Conservation (phyloP, 2,797 vertebrate genomes). For the Betta splendens region DNA sequence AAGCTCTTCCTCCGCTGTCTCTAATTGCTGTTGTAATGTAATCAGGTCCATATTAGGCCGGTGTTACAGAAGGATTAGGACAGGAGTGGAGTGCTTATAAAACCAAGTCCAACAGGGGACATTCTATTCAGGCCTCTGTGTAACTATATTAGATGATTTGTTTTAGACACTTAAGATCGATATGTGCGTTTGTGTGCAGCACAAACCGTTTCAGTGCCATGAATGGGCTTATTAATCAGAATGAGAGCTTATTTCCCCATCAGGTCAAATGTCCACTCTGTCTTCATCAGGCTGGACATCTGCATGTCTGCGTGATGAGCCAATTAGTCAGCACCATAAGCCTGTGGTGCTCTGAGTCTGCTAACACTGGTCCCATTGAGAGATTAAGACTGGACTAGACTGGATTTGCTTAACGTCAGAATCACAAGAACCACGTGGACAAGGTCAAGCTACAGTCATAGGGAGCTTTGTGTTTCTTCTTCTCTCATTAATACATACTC, state of each 20-base stretch:
- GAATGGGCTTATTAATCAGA: neutral
- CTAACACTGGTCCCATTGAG: conserved; percentile 41
- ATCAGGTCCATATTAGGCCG: conserved; percentile 47
- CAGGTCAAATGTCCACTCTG: neutral
- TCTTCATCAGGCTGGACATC: conserved; percentile 7
- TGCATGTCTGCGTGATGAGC: conserved; percentile 21
- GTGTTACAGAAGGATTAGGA: conserved; percentile 39
- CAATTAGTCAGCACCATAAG: conserved; percentile 29
- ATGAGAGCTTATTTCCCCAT: conserved; percentile 5
- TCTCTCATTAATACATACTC: neutral
- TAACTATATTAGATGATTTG: conserved; percentile 17
- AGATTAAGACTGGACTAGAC: conserved; percentile 51
- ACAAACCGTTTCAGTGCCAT: conserved; percentile 5
- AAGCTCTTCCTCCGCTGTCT: conserved; percentile 5
- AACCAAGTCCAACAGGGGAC: conserved; percentile 22
- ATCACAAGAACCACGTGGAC: conserved; percentile 21
- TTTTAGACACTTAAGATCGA: conserved; percentile 8
- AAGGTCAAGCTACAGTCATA: conserved; percentile 26
- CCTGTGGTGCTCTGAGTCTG: conserved; percentile 10
- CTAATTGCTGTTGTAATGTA: conserved; percentile 49
- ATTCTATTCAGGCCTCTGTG: neutral
- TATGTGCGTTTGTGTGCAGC: neutral
- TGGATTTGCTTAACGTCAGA: conserved; percentile 54
- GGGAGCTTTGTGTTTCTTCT: neutral
- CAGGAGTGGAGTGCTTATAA: conserved; percentile 27